Evolutionary conservation across 2,113 vertebrate species (phyloP).

Genomic region (Scomber colias): DNA sequence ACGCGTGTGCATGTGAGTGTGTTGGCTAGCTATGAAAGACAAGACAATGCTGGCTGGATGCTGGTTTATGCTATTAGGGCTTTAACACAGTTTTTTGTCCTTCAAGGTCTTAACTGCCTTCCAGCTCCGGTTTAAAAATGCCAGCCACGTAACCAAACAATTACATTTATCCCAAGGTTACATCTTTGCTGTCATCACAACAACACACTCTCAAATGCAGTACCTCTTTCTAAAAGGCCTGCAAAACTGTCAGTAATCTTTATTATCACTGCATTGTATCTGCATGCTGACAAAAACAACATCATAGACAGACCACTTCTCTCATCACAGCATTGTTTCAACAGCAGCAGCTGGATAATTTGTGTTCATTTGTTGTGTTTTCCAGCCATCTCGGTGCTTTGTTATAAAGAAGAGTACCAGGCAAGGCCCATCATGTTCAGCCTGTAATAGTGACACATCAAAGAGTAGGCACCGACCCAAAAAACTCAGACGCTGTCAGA

Average conservation of each 20-base stretch:
- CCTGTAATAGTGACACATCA: slow-evolving; percentile 70
- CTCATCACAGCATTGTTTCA: slow-evolving; percentile 52
- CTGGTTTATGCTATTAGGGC: slow-evolving; percentile 56
- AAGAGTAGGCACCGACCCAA: slow-evolving; percentile 47
- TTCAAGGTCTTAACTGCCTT: slow-evolving; percentile 58
- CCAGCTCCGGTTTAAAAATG: slow-evolving; percentile 49
- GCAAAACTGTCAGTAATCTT: slow-evolving; percentile 20
- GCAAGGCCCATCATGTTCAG: slow-evolving; percentile 74
- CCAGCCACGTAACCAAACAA: slow-evolving; percentile 55
- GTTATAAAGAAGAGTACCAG: slow-evolving; percentile 53
- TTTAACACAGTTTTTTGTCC: slow-evolving; percentile 56
- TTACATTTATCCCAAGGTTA: slow-evolving; percentile 62
- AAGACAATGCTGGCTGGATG: slow-evolving; percentile 6
- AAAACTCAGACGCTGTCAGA: slow-evolving; percentile 44
- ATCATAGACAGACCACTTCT: slow-evolving; percentile 19
- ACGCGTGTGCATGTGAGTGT: neutral
- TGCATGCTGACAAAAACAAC: slow-evolving; percentile 35
- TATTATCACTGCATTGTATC: slow-evolving; percentile 12
- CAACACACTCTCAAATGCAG: slow-evolving; percentile 36
- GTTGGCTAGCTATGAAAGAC: slow-evolving; percentile 40
- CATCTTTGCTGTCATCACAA: slow-evolving; percentile 42
- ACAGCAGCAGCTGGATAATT: slow-evolving; percentile 47
- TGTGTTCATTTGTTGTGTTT: slow-evolving; percentile 9
- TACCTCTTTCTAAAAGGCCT: slow-evolving; percentile 12
- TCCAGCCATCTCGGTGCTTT: slow-evolving; percentile 12